phyloP scores from a whole-genome alignment of 2,888 invertebrate species.

The Eueremaeus valkanovi region DNA sequence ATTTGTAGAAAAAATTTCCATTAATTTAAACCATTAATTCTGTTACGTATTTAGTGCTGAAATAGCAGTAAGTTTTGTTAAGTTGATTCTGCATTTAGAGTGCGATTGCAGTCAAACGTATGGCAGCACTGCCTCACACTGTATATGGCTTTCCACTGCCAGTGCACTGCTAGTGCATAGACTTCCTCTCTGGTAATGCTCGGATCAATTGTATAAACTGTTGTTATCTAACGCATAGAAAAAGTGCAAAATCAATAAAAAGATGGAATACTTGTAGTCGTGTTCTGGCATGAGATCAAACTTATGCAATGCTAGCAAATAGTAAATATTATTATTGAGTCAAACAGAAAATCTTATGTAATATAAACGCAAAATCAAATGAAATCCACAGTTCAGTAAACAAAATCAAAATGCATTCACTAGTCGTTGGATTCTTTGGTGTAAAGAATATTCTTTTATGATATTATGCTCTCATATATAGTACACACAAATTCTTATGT shows the following conservation, averaged over 20 bases:
- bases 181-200: neutral
- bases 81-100: too few relatives aligned
- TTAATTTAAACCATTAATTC: neutral
- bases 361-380: constrained; percentile 6
- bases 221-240: neutral
- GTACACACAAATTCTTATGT: too few relatives aligned
- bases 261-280: constrained; percentile 6
- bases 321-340: constrained; percentile 19
- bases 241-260: constrained; percentile 21
- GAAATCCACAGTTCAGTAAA: neutral
- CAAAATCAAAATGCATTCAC: neutral
- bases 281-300: constrained; percentile 23
- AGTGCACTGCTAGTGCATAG: neutral
- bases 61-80: too few relatives aligned
- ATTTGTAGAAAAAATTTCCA: neutral
- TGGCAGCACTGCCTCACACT: neutral
- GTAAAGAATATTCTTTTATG: neutral
- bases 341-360: too few relatives aligned
- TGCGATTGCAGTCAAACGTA: neutral
- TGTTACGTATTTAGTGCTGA: neutral
- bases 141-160: neutral
- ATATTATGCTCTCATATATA: too few relatives aligned
- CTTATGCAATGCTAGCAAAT: constrained; percentile 21
- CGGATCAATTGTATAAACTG: neutral
- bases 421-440: neutral